Percentiles rank a stretch among this genome's conserved stretches.
Evolutionary conservation across 1,140 invertebrate species (phyloP).

Genomic region (Trialeurodes vaporariorum): DNA sequence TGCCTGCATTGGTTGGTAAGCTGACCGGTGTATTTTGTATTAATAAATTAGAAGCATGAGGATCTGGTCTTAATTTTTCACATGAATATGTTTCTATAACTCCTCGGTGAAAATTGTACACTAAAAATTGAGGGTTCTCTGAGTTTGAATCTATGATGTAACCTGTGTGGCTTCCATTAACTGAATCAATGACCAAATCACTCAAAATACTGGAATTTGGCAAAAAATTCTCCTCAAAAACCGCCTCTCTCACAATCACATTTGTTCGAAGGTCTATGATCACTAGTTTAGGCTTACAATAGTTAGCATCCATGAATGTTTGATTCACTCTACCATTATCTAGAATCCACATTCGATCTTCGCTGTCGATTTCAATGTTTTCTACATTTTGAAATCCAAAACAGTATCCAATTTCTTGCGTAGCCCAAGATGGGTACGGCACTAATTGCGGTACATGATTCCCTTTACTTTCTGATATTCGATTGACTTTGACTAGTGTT

Average conservation of each 20-base stretch:
- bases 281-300: conserved; percentile 50
- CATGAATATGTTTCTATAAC: background rate
- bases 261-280: conserved; percentile 48
- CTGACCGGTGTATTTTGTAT: background rate
- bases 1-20: background rate
- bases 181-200: background rate
- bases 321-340: conserved; percentile 45
- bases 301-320: conserved; percentile 35
- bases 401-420: conserved; percentile 48
- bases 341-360: conserved; percentile 55
- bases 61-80: background rate
- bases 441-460: conserved; percentile 44
- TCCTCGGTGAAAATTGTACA: background rate
- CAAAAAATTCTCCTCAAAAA: background rate
- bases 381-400: conserved; percentile 52
- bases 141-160: background rate
- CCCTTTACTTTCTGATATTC: conserved; percentile 29
- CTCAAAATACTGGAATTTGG: background rate
- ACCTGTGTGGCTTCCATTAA: background rate
- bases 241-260: conserved; percentile 1
- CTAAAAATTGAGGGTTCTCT: background rate
- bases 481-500: conserved; percentile 46
- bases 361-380: conserved; percentile 52
- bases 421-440: conserved; percentile 53
- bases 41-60: background rate